Evolutionary conservation across 2,113 vertebrate species (phyloP).

Genomic region (Platichthys stellatus): DNA sequence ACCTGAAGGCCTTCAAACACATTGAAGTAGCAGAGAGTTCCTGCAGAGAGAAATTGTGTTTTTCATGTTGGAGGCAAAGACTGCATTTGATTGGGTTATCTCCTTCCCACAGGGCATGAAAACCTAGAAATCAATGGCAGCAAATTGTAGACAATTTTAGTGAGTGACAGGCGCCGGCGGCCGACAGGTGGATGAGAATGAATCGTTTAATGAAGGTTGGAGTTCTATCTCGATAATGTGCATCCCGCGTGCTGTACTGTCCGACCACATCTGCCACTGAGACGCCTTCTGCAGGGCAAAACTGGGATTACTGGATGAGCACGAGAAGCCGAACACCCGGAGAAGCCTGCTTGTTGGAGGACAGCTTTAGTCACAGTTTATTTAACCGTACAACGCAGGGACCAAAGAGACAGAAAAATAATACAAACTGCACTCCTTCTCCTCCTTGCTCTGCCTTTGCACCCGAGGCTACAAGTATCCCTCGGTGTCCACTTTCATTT

Average conservation of each 20-base stretch:
- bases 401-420: conserved; percentile 16
- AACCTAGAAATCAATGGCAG: conserved; percentile 55
- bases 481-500: conserved; percentile 50
- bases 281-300: background rate
- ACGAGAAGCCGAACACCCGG: conserved; percentile 1
- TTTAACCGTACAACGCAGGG: conserved; percentile 17
- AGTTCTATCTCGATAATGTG: conserved; percentile 31
- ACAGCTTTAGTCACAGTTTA: background rate
- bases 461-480: conserved; percentile 49
- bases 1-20: conserved; percentile 34
- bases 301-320: background rate
- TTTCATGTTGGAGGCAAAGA: conserved; percentile 41
- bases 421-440: conserved; percentile 32
- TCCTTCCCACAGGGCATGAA: conserved; percentile 33
- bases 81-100: conserved; percentile 60
- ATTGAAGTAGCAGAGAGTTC: background rate
- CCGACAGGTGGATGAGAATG: conserved; percentile 38
- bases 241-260: background rate
- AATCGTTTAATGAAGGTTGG: conserved; percentile 49
- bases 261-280: conserved; percentile 7
- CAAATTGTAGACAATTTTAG: conserved; percentile 46
- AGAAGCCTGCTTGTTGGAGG: background rate
- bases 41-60: conserved; percentile 48
- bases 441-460: conserved; percentile 3
- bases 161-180: conserved; percentile 42